Evolutionary conservation across 2,888 invertebrate species (phyloP).

Genomic region (Dichetophora obliterata): DNA sequence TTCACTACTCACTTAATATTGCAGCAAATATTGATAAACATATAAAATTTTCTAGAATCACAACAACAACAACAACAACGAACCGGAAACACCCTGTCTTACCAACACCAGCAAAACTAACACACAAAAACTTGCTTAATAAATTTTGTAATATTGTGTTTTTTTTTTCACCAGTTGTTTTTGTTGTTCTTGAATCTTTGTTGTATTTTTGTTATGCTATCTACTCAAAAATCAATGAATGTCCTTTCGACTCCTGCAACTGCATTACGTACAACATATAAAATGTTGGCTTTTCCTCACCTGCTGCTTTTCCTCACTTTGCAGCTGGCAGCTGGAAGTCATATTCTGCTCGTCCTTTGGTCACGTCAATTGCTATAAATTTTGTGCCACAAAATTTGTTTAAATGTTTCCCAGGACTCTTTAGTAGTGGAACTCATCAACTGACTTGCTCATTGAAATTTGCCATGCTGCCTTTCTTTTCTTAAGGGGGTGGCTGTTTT

Average conservation of each 20-base stretch:
- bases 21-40: conserved; percentile 2
- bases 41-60: not conserved
- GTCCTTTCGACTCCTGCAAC: conserved; percentile 22
- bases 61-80: conserved; percentile 2
- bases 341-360: not conserved
- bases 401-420: conserved; percentile 17
- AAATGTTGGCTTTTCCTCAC: conserved; percentile 23
- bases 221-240: conserved; percentile 9
- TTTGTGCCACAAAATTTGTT: conserved; percentile 15
- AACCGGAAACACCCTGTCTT: not conserved
- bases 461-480: too few species aligned
- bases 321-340: not conserved
- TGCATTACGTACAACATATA: not conserved
- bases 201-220: not conserved
- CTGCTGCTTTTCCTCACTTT: not conserved
- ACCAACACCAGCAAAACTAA: not conserved
- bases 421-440: not conserved
- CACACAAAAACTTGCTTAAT: conserved; percentile 12
- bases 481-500: not conserved
- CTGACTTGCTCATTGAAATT: too few species aligned
- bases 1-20: conserved; percentile 6
- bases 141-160: conserved; percentile 15
- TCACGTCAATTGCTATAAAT: not conserved
- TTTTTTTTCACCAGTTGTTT: not conserved
- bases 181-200: not conserved